Percentiles rank a stretch among this genome's conserved stretches.
Conservation (phyloP, 2,888 invertebrate species). For the Heliconius charithonia region DNA sequence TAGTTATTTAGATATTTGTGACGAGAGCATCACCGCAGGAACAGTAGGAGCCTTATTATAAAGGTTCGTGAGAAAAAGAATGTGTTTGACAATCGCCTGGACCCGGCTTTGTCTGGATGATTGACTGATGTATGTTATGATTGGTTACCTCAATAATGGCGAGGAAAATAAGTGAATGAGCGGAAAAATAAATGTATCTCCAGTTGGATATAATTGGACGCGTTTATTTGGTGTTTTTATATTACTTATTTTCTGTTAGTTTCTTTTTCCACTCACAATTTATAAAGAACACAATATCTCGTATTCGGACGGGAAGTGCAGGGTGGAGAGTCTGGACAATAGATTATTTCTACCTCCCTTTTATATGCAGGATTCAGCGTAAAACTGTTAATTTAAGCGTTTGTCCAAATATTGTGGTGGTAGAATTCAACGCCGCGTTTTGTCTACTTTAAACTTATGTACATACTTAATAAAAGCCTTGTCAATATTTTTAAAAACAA, state of each 20-base stretch:
- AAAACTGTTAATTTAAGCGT: no score
- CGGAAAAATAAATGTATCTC: slow-evolving; percentile 42
- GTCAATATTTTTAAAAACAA: no score
- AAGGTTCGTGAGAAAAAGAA: slow-evolving; percentile 56
- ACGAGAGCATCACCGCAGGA: slow-evolving; percentile 35
- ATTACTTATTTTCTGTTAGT: neutral
- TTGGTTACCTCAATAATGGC: slow-evolving; percentile 39
- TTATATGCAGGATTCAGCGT: no score
- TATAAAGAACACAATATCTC: no score
- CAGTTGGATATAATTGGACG: slow-evolving; percentile 40
- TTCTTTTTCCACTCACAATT: no score
- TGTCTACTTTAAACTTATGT: no score
- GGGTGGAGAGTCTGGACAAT: no score
- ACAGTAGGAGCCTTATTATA: slow-evolving; percentile 61
- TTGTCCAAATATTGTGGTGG: neutral
- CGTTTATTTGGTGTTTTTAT: slow-evolving; percentile 35
- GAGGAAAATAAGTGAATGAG: slow-evolving; percentile 37
- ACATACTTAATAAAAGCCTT: no score
- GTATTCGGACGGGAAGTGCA: no score
- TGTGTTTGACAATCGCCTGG: slow-evolving; percentile 56
- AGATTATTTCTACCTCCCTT: no score
- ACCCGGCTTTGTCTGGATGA: slow-evolving; percentile 54
- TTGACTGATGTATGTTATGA: slow-evolving; percentile 54
- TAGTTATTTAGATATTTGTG: slow-evolving; percentile 5
- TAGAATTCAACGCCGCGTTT: neutral